Conservation (phyloP, 2,888 invertebrate genomes). For the Gymnosoma rotundatum region DNA sequence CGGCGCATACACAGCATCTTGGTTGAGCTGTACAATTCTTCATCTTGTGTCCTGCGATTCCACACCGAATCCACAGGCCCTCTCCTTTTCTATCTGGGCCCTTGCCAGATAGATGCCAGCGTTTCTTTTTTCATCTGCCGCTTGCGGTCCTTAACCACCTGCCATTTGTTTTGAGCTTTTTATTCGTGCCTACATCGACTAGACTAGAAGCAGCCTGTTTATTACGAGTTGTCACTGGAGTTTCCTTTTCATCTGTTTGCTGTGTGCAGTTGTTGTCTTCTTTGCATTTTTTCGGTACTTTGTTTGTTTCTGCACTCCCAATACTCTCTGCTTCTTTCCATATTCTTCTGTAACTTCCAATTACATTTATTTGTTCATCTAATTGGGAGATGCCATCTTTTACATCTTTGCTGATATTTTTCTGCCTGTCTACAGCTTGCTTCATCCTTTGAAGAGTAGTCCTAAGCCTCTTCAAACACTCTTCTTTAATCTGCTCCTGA, state of each 20-base stretch:
- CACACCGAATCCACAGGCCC: background rate
- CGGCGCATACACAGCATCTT: background rate
- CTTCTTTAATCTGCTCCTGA: too few species aligned
- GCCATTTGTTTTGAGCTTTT: too few species aligned
- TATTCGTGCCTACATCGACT: too few species aligned
- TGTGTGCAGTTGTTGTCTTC: too few species aligned
- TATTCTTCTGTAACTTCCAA: background rate
- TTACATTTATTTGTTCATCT: background rate
- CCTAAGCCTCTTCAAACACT: background rate
- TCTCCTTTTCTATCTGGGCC: constrained; percentile 1
- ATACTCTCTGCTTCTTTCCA: background rate
- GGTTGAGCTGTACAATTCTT: background rate
- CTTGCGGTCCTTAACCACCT: too few species aligned
- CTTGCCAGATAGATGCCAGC: background rate
- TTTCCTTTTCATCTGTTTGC: too few species aligned
- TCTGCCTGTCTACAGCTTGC: background rate
- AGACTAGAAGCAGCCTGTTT: too few species aligned
- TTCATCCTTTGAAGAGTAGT: background rate
- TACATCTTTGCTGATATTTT: constrained; percentile 2
- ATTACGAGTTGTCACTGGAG: too few species aligned
- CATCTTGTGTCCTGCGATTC: background rate
- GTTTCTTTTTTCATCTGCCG: background rate
- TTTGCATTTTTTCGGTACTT: too few species aligned
- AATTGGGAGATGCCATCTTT: background rate
- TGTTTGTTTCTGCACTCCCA: too few species aligned